phyloP scores from a whole-genome alignment of 1,140 invertebrate species.

The Helicoverpa armigera region DNA sequence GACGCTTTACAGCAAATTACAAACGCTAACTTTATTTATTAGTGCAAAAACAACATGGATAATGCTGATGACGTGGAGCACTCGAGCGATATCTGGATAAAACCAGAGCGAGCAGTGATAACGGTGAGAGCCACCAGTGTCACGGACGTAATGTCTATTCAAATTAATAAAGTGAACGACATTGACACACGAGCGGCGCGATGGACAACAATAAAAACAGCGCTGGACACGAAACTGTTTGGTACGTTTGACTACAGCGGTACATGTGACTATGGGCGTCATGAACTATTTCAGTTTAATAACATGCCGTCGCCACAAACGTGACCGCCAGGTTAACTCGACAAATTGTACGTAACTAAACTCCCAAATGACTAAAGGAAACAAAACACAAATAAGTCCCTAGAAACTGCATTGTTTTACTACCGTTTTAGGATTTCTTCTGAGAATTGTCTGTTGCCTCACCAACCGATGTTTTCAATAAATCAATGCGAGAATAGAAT shows the following conservation, averaged over 20 bases:
- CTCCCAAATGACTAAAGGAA: constrained; percentile 4
- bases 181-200: constrained; percentile 54
- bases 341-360: constrained; percentile 21
- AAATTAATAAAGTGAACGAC: constrained; percentile 60
- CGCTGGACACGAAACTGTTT: constrained; percentile 45
- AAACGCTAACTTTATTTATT: constrained; percentile 61
- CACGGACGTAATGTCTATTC: constrained; percentile 55
- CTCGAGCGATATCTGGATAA: constrained; percentile 54
- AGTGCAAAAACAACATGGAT: constrained; percentile 52
- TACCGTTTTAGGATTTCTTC: constrained; percentile 33
- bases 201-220: constrained; percentile 56
- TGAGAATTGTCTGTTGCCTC: constrained; percentile 42
- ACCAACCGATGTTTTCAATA: constrained; percentile 23
- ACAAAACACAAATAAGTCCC: constrained; percentile 47
- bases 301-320: constrained; percentile 41
- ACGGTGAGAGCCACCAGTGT: constrained; percentile 58
- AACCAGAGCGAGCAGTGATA: constrained; percentile 49
- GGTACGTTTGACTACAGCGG: constrained; percentile 37
- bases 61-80: constrained; percentile 50
- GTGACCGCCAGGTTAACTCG: constrained; percentile 37
- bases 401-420: constrained; percentile 56
- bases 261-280: constrained; percentile 49
- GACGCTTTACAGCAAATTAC: constrained; percentile 55
- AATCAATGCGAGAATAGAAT: constrained; percentile 18
- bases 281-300: constrained; percentile 52